Base-by-base conservation (phyloP, 2,797 vertebrate genomes). In the Tadarida brasiliensis region DNA sequence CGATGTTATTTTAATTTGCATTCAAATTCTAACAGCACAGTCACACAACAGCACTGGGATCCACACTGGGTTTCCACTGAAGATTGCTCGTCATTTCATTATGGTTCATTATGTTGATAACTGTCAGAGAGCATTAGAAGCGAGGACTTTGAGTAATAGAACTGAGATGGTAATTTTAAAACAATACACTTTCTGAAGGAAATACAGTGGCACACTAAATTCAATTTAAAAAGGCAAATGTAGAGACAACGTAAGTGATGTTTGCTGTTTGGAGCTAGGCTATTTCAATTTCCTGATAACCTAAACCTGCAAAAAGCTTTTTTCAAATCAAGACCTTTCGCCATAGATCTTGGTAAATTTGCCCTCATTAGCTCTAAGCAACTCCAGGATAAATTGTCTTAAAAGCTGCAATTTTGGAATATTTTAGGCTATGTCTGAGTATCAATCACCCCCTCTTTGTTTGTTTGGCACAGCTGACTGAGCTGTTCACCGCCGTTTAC, bases 11-110 rank as follows among this genome's bases (percentile, higher is more conserved):
- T 98, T 98, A 98, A 98, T 97, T 97, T 97, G 98, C 98, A 98
- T 98, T 98, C 97, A 97, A 77, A 98, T 98, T 98, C 98, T 97
- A 98, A 98, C 98, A 98, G 94, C 97, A 96, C 91, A 98, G 98
- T 97, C 98, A 97, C 97, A 98, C 88, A 97, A 97, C 96, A 97
- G 98, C 97, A 82, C 92, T 98, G 98, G 98, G 98, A 98, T 98
- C 97, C 92, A 98, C 97, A 81, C 20, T 96, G 98, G 98, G 97
- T 98, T 98, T 98, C 98, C 98, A 98, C 98, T 92, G 97, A 98
- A 98, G 98, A 98, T 97, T 98, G 98, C 98, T 98, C 98, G 98
- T 98, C 98, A 98, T 98, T 98, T 99, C 98, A 99, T 99, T 99
- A 98, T 78, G 97, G 98, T 97, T 99, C 98, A 99, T 99, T 99